Conservation (phyloP, 2,797 vertebrate genomes). For the Orientallactaga sibirica region DNA sequence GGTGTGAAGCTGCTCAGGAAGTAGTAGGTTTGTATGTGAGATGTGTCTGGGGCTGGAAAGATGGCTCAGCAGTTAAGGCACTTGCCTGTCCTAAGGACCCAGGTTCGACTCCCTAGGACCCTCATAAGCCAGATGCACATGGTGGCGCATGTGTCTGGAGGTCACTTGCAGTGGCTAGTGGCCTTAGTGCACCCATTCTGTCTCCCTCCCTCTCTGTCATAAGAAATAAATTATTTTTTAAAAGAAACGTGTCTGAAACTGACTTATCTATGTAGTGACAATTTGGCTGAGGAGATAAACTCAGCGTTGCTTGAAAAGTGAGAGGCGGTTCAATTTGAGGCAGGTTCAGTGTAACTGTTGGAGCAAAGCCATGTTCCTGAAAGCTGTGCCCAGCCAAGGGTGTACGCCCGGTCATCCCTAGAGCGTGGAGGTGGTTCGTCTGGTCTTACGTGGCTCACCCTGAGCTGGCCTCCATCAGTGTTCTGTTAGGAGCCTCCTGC, state of each 20-base stretch:
- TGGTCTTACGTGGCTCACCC: background rate
- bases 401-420: background rate
- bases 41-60: no score
- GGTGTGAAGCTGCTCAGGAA: slow-evolving; percentile 54
- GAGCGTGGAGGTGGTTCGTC: background rate
- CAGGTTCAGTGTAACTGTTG: background rate
- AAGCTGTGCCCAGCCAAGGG: background rate
- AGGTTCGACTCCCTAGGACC: no score
- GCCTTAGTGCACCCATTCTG: no score
- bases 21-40: slow-evolving; percentile 12
- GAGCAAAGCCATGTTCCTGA: background rate
- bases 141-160: no score
- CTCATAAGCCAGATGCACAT: no score
- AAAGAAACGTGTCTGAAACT: slow-evolving; percentile 60
- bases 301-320: slow-evolving; percentile 25
- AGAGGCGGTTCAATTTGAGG: slow-evolving; percentile 9
- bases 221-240: no score
- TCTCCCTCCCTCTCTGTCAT: no score
- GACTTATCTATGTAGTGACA: background rate
- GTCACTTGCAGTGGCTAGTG: no score
- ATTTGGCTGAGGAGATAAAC: slow-evolving; percentile 22
- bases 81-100: no score
- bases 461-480: background rate
- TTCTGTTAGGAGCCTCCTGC: background rate
- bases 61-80: no score